These are phyloP conservation scores for Cyprinodon brontotheroides DNA, from an alignment of 2,113 vertebrate species.

Conservation along the genomic window DNA sequence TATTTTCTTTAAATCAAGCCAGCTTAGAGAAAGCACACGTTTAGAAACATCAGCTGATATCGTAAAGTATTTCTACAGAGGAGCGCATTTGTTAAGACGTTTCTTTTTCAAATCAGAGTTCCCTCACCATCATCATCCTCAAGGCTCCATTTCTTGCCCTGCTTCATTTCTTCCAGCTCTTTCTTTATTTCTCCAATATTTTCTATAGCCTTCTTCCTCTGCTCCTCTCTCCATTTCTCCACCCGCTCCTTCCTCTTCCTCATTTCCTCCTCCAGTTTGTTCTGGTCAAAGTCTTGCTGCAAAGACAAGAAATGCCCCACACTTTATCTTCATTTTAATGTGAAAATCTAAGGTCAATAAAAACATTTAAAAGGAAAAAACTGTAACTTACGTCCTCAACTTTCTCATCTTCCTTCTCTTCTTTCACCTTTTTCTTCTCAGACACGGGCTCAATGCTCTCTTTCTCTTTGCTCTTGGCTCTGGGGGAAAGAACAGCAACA, in stretches of 20 bases:
- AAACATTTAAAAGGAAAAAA: not conserved
- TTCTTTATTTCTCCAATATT: conserved; percentile 97
- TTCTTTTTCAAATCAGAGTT: not conserved
- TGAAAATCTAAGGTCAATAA: not conserved
- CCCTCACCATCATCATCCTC: conserved; percentile 95
- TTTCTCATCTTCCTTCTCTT: conserved; percentile 96
- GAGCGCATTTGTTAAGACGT: not conserved
- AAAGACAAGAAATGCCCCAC: not conserved
- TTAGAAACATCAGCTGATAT: not conserved
- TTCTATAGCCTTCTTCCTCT: conserved; percentile 96
- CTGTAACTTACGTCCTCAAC: conserved; percentile 86
- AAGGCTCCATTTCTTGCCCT: conserved; percentile 98
- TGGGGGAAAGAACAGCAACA: conserved; percentile 33
- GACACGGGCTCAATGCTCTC: conserved; percentile 84
- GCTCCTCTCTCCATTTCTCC: conserved; percentile 98
- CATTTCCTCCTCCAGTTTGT: conserved; percentile 99
- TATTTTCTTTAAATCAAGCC: not conserved
- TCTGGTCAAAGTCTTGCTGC: conserved; percentile 95
- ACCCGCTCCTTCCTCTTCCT: conserved; percentile 98
- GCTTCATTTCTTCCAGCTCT: conserved; percentile 97
- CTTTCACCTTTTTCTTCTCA: conserved; percentile 96
- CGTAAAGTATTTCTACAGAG: not conserved
- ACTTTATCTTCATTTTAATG: not conserved
- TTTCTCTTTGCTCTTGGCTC: conserved; percentile 91
- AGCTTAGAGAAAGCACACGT: no score